These are phyloP conservation scores for Gnathonemus echidnorhynchus DNA, from an alignment of 2,113 vertebrate species.

Conservation along the genomic window DNA sequence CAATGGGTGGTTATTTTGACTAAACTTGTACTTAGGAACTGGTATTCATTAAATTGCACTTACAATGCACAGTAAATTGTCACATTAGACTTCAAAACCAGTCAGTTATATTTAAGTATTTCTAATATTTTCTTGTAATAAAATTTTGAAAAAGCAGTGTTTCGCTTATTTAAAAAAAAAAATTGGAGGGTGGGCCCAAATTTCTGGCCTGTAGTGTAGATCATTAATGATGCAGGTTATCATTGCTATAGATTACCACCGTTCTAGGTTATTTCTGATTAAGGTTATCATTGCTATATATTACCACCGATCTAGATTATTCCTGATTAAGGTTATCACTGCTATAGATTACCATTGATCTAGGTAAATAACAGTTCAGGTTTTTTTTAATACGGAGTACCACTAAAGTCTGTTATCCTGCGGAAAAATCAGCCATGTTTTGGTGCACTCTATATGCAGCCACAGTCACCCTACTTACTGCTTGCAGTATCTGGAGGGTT, in stretches of 20 bases:
- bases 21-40: no score
- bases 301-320: not conserved
- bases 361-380: no score
- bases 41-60: no score
- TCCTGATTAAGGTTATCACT: not conserved
- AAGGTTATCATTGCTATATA: not conserved
- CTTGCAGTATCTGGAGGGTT: not conserved
- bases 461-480: not conserved
- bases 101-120: no score
- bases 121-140: no score
- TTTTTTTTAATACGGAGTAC: not conserved
- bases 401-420: not conserved
- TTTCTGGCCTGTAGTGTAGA: no score
- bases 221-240: not conserved
- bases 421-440: not conserved
- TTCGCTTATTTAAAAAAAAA: no score
- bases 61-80: no score
- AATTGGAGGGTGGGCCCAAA: no score
- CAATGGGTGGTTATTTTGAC: no score
- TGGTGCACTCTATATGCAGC: not conserved
- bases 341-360: not conserved
- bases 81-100: no score
- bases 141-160: no score
- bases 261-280: not conserved
- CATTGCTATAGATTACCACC: not conserved